A percentile compares a stretch with the other conserved stretches of the same genome.
Evolutionary conservation across 2,888 invertebrate genomes (phyloP).

Genomic region (Callimorpha dominula): DNA sequence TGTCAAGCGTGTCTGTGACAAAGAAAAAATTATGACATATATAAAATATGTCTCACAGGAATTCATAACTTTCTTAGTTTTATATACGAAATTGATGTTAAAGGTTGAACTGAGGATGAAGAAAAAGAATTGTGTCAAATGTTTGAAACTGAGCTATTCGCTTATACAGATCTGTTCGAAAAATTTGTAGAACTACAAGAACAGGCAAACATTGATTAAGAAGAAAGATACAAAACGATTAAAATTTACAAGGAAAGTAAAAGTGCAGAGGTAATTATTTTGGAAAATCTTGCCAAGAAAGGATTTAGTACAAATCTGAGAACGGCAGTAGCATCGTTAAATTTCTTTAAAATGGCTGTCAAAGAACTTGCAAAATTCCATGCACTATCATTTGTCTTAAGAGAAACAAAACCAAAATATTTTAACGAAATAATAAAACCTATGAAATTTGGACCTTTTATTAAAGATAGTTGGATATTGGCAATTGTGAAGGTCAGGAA

Average conservation of each 20-base stretch:
- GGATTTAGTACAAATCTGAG: neutral
- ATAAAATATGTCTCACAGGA: neutral
- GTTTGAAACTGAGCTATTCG: constrained; percentile 57
- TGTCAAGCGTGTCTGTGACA: neutral
- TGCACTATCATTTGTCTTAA: constrained; percentile 9
- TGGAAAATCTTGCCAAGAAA: neutral
- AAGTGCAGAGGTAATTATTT: neutral
- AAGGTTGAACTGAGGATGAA: constrained; percentile 57
- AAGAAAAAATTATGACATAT: neutral
- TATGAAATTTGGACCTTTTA: constrained; percentile 28
- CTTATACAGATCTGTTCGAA: constrained; percentile 61
- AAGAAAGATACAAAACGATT: constrained; percentile 59
- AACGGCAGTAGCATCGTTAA: neutral
- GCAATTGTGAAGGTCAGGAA: constrained; percentile 44
- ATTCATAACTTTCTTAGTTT: neutral
- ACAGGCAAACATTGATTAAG: constrained; percentile 54
- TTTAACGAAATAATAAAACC: constrained; percentile 10
- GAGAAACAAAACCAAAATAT: constrained; percentile 4
- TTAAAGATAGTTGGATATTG: constrained; percentile 52
- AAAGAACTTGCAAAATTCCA: constrained; percentile 12
- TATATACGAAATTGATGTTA: constrained; percentile 60
- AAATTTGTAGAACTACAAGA: constrained; percentile 61
- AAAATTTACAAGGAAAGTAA: constrained; percentile 49
- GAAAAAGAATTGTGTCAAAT: constrained; percentile 56
- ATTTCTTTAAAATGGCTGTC: neutral